phyloP scores from a whole-genome alignment of 2,797 vertebrate genomes.

The Hippopotamyrus pictus region DNA sequence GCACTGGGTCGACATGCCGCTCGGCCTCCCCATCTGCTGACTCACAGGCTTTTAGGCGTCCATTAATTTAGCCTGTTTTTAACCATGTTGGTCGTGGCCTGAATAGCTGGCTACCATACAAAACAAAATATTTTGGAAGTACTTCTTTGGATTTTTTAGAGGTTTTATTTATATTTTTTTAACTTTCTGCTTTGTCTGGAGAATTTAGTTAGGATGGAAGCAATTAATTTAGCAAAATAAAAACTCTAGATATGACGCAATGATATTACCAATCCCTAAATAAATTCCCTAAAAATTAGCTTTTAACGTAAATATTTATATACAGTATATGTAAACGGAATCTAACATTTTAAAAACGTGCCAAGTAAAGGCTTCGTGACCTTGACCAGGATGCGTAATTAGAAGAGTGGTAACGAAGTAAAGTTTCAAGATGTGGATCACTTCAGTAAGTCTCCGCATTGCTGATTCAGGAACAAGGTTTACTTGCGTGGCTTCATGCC shows the following conservation, averaged over 20 bases:
- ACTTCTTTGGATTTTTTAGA: not conserved
- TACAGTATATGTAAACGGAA: not conserved
- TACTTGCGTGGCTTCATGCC: not conserved
- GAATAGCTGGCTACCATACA: not conserved
- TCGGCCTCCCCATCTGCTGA: not conserved
- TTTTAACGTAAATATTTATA: not conserved
- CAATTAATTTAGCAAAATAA: not conserved
- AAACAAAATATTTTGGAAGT: not conserved
- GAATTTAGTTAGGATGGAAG: not conserved
- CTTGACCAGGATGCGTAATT: not conserved
- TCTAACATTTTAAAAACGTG: not conserved
- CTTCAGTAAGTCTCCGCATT: not conserved
- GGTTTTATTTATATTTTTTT: not conserved
- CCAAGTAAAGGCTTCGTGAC: not conserved
- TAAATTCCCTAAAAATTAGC: not conserved
- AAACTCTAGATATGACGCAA: not conserved
- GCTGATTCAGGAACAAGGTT: not conserved
- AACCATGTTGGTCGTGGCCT: not conserved
- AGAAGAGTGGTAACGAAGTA: not conserved
- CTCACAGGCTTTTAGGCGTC: not conserved
- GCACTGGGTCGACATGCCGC: not conserved
- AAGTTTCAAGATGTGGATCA: not conserved
- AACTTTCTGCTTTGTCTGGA: not conserved
- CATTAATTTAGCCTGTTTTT: slow-evolving; percentile 3
- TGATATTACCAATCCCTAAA: not conserved